Percentiles rank a stretch among this genome's conserved stretches.
These are phyloP conservation scores for Xanthia icteritia DNA, from an alignment of 2,888 invertebrate genomes.

Conservation along the genomic window DNA sequence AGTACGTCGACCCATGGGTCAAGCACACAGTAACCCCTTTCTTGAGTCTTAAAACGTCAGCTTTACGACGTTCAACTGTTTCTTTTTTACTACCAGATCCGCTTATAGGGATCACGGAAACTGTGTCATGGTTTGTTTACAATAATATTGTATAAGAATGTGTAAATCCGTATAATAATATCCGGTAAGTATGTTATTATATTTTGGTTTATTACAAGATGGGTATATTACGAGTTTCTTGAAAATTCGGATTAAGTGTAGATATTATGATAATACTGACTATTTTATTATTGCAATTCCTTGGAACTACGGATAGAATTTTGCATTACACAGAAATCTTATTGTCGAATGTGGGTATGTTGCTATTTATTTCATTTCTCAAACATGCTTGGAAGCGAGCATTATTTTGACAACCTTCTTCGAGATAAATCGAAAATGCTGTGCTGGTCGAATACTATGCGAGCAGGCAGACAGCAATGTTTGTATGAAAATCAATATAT, in stretches of 20 bases:
- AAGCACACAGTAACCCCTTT: background rate
- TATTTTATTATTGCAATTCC: background rate
- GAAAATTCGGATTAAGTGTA: background rate
- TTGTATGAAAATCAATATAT: too few relatives aligned
- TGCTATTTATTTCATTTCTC: background rate
- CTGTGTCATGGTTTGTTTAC: constrained; percentile 18
- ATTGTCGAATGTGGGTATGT: background rate
- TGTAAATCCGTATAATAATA: background rate
- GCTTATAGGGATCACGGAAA: background rate
- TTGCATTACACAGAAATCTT: background rate
- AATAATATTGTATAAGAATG: background rate
- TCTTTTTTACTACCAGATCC: too few relatives aligned
- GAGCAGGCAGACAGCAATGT: too few relatives aligned
- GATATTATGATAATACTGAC: too few relatives aligned
- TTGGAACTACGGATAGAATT: background rate
- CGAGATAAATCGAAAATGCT: too few relatives aligned
- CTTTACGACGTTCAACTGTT: constrained; percentile 22
- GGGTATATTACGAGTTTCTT: background rate
- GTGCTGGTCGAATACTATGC: too few relatives aligned
- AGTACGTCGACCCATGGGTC: background rate
- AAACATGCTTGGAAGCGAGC: too few relatives aligned
- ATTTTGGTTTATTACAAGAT: too few relatives aligned
- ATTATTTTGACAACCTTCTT: too few relatives aligned
- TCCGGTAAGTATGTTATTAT: too few relatives aligned
- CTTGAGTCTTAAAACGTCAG: constrained; percentile 21